A percentile compares a stretch with the other conserved stretches of the same genome.
Conservation (phyloP, 2,113 vertebrate genomes). For the Puma concolor region DNA sequence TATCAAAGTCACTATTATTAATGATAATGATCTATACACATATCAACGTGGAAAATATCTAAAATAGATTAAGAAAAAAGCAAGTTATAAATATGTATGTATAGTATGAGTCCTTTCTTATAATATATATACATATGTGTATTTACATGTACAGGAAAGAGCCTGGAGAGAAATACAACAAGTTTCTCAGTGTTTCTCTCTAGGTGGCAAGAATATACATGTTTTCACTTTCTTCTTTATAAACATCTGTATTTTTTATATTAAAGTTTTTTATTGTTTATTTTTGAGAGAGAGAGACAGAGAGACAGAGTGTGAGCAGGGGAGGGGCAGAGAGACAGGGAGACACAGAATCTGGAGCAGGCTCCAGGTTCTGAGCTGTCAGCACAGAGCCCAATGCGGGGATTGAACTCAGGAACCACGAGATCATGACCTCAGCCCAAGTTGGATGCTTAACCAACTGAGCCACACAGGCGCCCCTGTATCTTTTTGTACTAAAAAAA, state of each 20-base stretch:
- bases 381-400: too few relatives aligned
- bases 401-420: too few relatives aligned
- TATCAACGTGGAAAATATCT: background rate
- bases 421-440: too few relatives aligned
- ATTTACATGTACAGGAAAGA: background rate
- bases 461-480: too few relatives aligned
- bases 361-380: too few relatives aligned
- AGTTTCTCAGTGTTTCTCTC: background rate
- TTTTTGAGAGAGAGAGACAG: too few relatives aligned
- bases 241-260: background rate
- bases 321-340: too few relatives aligned
- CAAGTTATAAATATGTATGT: background rate
- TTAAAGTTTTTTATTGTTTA: background rate
- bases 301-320: too few relatives aligned
- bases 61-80: background rate
- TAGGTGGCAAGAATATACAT: slow-evolving; percentile 26
- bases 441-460: too few relatives aligned
- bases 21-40: background rate
- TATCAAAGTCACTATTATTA: background rate
- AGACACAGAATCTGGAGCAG: too few relatives aligned
- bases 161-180: background rate
- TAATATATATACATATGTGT: background rate
- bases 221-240: slow-evolving; percentile 28
- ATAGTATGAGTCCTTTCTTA: background rate
- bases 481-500: background rate